phyloP scores from a whole-genome alignment of 1,140 invertebrate species.

The Hetaerina americana region DNA sequence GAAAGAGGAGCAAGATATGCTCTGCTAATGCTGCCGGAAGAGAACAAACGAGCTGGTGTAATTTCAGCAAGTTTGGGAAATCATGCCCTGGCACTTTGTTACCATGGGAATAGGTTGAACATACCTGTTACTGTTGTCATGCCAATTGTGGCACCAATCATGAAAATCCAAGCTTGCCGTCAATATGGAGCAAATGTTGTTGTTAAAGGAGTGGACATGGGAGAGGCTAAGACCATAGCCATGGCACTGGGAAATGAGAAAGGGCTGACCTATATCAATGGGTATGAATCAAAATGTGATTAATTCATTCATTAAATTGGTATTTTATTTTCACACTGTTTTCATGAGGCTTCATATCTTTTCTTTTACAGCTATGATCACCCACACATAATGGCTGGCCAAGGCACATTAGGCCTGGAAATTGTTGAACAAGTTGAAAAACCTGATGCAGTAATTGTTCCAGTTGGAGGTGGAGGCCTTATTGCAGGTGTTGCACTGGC shows the following conservation, averaged over 20 bases:
- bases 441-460: constrained; percentile 65
- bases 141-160: constrained; percentile 80
- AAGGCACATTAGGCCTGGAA: constrained; percentile 84
- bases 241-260: constrained; percentile 57
- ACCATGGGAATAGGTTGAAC: constrained; percentile 66
- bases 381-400: constrained; percentile 84
- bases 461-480: constrained; percentile 79
- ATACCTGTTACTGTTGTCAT: constrained; percentile 87
- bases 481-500: constrained; percentile 79
- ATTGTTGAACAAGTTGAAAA: constrained; percentile 73
- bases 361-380: constrained; percentile 73
- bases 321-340: not conserved
- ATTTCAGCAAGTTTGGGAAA: constrained; percentile 88
- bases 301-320: not conserved
- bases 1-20: constrained; percentile 83
- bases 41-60: constrained; percentile 61
- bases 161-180: constrained; percentile 82
- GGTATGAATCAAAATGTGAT: constrained; percentile 34
- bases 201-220: constrained; percentile 71
- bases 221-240: constrained; percentile 67
- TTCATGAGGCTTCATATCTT: no score
- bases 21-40: constrained; percentile 54
- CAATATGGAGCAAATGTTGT: constrained; percentile 75
- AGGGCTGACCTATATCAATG: constrained; percentile 69
- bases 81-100: constrained; percentile 76